A percentile compares a stretch with the other conserved stretches of the same genome.
Conservation (phyloP, 1,140 invertebrate genomes). For the Hyphantria cunea region DNA sequence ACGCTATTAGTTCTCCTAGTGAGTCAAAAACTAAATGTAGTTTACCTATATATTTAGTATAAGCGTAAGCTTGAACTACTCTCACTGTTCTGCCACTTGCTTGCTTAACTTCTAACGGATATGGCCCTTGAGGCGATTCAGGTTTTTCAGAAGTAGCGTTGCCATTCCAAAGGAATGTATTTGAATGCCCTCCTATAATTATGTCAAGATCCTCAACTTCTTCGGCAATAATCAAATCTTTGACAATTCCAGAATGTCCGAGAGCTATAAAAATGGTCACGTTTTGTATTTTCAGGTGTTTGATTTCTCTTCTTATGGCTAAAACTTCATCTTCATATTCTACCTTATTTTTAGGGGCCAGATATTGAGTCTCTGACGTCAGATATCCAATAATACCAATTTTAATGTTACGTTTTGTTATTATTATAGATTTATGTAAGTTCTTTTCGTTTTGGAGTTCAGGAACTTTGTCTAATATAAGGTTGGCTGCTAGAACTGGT, state of each 20-base stretch:
- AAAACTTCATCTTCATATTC: constrained; percentile 89
- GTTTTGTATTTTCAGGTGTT: constrained; percentile 84
- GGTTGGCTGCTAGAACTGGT: constrained; percentile 90
- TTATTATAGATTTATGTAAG: constrained; percentile 85
- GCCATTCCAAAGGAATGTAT: constrained; percentile 96
- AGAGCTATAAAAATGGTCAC: constrained; percentile 93
- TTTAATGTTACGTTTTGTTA: constrained; percentile 84
- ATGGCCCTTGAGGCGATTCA: constrained; percentile 85
- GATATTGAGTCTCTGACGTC: constrained; percentile 90
- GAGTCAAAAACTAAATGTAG: too few relatives aligned
- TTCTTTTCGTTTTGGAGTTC: constrained; percentile 81
- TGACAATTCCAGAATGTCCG: constrained; percentile 92
- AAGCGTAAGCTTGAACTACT: constrained; percentile 95
- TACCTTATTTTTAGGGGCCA: constrained; percentile 85
- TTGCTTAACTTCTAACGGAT: constrained; percentile 90
- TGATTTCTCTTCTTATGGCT: constrained; percentile 88
- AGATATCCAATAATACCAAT: constrained; percentile 95
- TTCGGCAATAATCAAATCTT: constrained; percentile 89
- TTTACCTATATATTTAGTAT: too few relatives aligned
- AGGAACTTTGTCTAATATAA: constrained; percentile 87
- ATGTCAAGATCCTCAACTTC: constrained; percentile 92
- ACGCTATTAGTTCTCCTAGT: constrained; percentile 86
- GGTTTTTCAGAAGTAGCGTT: too few relatives aligned
- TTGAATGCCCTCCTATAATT: constrained; percentile 93
- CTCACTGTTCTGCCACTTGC: constrained; percentile 87